Conservation (phyloP, 2,113 vertebrate species). For the Orthonyx spaldingii region DNA sequence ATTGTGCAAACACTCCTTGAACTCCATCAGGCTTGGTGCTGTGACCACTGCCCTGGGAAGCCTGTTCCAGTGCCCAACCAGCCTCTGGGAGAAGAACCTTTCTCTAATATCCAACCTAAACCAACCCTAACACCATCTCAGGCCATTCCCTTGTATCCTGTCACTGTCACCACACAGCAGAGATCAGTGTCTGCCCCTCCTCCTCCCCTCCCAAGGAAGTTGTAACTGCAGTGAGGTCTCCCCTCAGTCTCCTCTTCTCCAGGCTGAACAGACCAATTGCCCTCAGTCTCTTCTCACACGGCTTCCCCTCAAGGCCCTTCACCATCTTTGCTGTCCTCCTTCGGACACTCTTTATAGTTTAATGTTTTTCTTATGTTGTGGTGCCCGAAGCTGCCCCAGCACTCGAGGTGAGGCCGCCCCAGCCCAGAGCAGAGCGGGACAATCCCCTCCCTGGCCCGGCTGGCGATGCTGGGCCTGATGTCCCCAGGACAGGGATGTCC, state of each 20-base stretch:
- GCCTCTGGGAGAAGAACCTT: neutral
- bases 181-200: neutral
- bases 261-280: neutral
- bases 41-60: neutral
- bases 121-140: neutral
- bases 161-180: neutral
- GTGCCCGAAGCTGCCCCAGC: neutral
- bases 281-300: neutral
- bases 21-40: fast-evolving
- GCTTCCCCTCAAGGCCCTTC: neutral
- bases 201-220: fast-evolving
- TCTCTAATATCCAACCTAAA: neutral
- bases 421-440: neutral
- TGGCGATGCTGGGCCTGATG: neutral
- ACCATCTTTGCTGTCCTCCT: neutral
- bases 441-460: neutral
- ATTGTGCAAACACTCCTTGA: neutral
- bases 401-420: neutral
- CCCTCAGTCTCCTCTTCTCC: neutral
- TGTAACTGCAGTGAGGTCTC: neutral
- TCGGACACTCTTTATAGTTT: neutral
- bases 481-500: neutral
- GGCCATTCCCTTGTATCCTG: neutral
- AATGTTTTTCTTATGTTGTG: fast-evolving
- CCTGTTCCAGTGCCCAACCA: neutral